phyloP scores from a whole-genome alignment of 2,113 vertebrate genomes.

The Lates calcarifer region DNA sequence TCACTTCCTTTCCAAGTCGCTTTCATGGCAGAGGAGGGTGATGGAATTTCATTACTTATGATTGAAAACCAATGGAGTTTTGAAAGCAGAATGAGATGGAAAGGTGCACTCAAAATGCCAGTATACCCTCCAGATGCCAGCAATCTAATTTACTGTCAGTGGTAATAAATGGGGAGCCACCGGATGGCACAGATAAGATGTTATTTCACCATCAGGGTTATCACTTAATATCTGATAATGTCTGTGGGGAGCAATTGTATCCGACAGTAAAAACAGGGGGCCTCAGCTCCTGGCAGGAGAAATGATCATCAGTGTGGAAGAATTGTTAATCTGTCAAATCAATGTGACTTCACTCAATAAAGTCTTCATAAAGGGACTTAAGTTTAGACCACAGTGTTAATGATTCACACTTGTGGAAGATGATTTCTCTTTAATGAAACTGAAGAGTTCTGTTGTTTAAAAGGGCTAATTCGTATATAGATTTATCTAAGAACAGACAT shows the following conservation, averaged over 20 bases:
- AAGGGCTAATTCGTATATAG: not conserved
- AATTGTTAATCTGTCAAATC: conserved; percentile 78
- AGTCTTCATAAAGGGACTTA: conserved; percentile 57
- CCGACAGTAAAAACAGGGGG: conserved; percentile 69
- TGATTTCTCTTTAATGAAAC: conserved; percentile 38
- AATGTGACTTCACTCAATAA: conserved; percentile 73
- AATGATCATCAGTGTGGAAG: conserved; percentile 64
- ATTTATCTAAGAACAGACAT: conserved; percentile 5
- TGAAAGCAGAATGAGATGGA: conserved; percentile 72
- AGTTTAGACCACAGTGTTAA: conserved; percentile 50
- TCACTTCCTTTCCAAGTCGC: conserved; percentile 54
- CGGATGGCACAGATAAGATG: conserved; percentile 69
- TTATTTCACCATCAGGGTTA: conserved; percentile 79
- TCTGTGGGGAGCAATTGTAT: conserved; percentile 68
- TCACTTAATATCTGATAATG: conserved; percentile 77
- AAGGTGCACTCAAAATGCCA: conserved; percentile 77
- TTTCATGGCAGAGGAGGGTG: conserved; percentile 53
- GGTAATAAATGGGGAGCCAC: conserved; percentile 75
- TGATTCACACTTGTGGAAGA: conserved; percentile 33
- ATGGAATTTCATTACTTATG: conserved; percentile 79
- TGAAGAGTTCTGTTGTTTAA: not conserved
- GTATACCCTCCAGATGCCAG: conserved; percentile 69
- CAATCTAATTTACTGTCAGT: conserved; percentile 78
- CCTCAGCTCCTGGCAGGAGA: conserved; percentile 57
- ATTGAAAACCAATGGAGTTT: conserved; percentile 76